phyloP scores from a whole-genome alignment of 2,797 vertebrate species.

The Merluccius polli region DNA sequence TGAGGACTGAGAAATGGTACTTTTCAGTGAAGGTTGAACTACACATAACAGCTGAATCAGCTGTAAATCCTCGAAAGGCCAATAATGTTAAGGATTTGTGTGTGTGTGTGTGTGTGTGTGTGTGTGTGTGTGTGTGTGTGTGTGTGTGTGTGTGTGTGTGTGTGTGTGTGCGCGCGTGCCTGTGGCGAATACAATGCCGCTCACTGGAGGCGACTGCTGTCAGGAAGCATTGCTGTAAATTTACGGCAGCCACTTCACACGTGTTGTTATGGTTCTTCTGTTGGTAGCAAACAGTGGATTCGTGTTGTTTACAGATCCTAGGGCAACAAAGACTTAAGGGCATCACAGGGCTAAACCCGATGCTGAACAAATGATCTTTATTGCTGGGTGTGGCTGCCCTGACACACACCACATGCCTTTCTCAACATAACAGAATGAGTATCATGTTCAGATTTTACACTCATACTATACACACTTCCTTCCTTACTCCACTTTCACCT shows the following conservation, averaged over 20 bases:
- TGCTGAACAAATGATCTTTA: conserved; percentile 19
- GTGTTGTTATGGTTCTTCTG: conserved; percentile 1
- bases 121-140: too few species aligned
- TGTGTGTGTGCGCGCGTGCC: too few species aligned
- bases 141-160: too few species aligned
- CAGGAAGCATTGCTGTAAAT: conserved; percentile 10
- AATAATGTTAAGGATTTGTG: conserved; percentile 9
- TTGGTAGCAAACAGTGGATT: background rate
- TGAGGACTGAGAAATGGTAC: conserved; percentile 2
- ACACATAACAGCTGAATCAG: too few species aligned
- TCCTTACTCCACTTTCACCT: background rate
- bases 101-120: background rate
- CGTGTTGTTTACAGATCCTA: conserved; percentile 8
- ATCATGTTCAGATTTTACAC: background rate
- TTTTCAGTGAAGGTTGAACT: background rate
- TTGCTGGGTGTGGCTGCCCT: conserved; percentile 8
- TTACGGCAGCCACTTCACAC: background rate
- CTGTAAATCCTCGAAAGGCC: conserved; percentile 3
- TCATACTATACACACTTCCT: background rate
- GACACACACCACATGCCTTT: conserved; percentile 25
- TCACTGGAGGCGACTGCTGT: background rate
- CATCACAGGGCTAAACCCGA: conserved; percentile 3
- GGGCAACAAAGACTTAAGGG: conserved; percentile 5
- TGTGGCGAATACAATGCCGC: background rate
- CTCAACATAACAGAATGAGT: conserved; percentile 17